phyloP scores from a whole-genome alignment of 2,797 vertebrate genomes.

The Gymnopithys bicolor region DNA sequence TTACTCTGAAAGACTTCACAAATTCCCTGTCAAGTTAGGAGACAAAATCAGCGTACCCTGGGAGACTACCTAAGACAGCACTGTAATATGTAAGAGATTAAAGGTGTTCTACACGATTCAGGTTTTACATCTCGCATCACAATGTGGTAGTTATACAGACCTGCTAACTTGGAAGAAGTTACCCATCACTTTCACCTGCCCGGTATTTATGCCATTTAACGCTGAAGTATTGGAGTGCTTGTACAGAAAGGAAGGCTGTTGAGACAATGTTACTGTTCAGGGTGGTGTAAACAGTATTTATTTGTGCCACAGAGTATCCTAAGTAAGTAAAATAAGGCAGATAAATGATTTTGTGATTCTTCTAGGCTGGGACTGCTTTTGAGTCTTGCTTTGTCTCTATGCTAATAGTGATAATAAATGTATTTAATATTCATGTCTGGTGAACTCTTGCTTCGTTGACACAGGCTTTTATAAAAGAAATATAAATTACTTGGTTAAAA shows the following conservation, averaged over 20 bases:
- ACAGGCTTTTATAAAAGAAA: not conserved
- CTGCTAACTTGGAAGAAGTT: not conserved
- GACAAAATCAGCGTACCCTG: fast-evolving
- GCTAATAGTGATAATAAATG: not conserved
- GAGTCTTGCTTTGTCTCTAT: fast-evolving
- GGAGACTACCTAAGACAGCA: fast-evolving
- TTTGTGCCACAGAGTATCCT: not conserved
- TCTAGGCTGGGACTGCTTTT: not conserved
- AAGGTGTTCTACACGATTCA: not conserved
- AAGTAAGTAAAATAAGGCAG: not conserved
- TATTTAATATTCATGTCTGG: fast-evolving
- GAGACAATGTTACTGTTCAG: not conserved
- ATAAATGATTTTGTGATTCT: not conserved
- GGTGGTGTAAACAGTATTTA: not conserved
- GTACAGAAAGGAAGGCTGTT: not conserved
- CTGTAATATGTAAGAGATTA: not conserved
- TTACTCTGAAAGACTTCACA: not conserved
- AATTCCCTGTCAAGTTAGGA: not conserved
- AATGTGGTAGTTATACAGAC: not conserved
- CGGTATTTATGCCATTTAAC: not conserved
- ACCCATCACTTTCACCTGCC: not conserved
- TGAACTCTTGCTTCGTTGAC: not conserved
- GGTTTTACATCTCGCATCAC: not conserved
- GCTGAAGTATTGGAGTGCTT: too few species aligned
- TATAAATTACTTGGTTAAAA: not conserved